Evolutionary conservation across 2,888 invertebrate genomes (phyloP), one percentile per base, ranked within the genome.

Genomic region (Polia nebulosa): DNA sequence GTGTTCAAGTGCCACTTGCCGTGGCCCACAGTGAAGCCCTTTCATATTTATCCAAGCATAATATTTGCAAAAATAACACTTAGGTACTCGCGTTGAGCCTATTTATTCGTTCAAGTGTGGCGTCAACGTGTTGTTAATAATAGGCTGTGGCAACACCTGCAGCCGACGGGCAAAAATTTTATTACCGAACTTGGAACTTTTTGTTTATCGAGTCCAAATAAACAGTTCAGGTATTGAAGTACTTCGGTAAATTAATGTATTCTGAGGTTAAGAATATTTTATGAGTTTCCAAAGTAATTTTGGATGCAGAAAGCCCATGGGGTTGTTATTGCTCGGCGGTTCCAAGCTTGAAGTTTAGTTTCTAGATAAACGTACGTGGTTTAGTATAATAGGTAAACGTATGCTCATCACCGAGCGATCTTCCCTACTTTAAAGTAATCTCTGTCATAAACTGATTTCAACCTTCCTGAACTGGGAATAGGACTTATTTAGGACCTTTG

Each of bases 41-140:
- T 77, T 74, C 60, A 69, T 73, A 78, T 73, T 73, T 77, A 78
- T 41, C 52, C 69, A 66, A 78, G 62, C 74, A 73, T 49, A 78
- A 66, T 73, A 78, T 78, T 78, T 69, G 65, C 65, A 65, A 68
- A 65, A 68, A 62, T 78, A 59, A 62, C 58, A 64, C 61, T 58
- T 62, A 55, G 36, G 65, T 64, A 34, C 20, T 62, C 59, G 52
- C 20, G 39, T 39, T 60, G n/a, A 51, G 22, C 53, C 53, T 59
- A 36, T 59, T 76, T 77, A 60, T 72, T 72, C 47, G 52, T 57
- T 57, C n/a, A 61, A 52, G 59, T 45, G 44, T 53, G 32, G 25
- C 66, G 59, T 76, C 49, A 65, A 55, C 58, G 17, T 60, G 51
- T 59, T 51, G 58, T 47, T 76, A 59, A 63, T 76, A 59, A 61